phyloP scores from a whole-genome alignment of 2,113 vertebrate species.

The Herpailurus yagouaroundi region DNA sequence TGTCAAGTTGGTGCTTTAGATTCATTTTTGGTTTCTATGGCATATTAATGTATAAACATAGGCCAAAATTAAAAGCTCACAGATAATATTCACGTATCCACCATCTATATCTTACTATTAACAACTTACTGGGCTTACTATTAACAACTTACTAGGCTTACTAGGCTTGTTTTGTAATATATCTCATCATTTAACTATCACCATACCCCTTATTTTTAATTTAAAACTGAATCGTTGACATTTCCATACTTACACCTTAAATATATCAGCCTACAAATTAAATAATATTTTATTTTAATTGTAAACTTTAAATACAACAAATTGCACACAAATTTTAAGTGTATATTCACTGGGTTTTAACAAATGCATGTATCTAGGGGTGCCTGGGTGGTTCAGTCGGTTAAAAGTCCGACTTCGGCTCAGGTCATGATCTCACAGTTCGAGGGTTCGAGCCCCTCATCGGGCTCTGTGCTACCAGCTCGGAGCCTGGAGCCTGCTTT shows the following conservation, averaged over 20 bases:
- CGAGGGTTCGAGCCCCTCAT: too few species aligned
- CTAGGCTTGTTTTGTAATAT: background rate
- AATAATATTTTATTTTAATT: background rate
- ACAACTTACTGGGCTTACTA: background rate
- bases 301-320: background rate
- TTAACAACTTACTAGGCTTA: background rate
- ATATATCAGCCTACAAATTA: background rate
- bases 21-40: background rate
- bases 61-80: background rate
- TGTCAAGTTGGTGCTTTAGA: background rate
- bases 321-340: background rate
- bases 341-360: background rate
- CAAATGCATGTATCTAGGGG: background rate
- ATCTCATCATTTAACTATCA: background rate
- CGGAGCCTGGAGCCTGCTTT: too few species aligned
- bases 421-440: too few species aligned
- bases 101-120: background rate
- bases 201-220: background rate
- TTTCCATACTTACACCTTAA: background rate
- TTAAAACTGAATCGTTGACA: background rate
- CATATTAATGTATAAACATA: background rate
- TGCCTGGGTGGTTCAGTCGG: too few species aligned
- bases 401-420: too few species aligned
- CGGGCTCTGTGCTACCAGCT: too few species aligned
- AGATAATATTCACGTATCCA: background rate